Base-by-base conservation (phyloP, 2,797 vertebrate species). In the Craterocephalus amniculus region DNA sequence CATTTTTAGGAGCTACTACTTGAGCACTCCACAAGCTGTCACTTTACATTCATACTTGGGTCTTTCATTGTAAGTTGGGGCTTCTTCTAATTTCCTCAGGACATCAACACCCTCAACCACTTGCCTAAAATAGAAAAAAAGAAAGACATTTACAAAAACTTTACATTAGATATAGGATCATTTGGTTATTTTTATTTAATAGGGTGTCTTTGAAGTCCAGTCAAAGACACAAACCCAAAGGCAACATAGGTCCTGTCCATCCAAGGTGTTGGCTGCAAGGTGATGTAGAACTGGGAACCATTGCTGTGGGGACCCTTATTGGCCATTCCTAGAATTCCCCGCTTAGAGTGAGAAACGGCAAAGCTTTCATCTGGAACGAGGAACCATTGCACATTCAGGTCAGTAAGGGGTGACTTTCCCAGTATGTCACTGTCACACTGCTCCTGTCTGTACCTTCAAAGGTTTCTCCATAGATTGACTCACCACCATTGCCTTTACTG, bases 241-340 rank as follows among this genome's bases (percentile, higher is more conserved):
- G 96, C 96, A 58, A 98, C 93, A 0, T 95, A 95, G 84, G 93
- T 96, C 88, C 67, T 93, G 81, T 99, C 95, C 93, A 97, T 90
- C 90, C 97, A 96, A 22, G 83, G 89, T 6, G 93, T 67, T 58
- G 96, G 82, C 83, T 97, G 95, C 32, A 98, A 86, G 13, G 95
- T 97, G 87, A 97, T 95, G 78, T 97, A 97, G 87, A 98, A 97
- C 84, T 98, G 95, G 0, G 94, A 97, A 36, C 88, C 91, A 0
- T 98, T 99, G 79, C 86, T 97, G 73, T 99, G 96, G 22, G 75
- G 81, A 45, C 96, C 96, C 76, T 93, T 94, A 88, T 96, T 98
- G 73, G 93, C 95, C 97, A 98, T 97, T 75, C 95, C 92, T 0
- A 97, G 88, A 76, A 91, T 85, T 13, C 96, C 95, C 57, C 94